Evolutionary conservation across 2,797 vertebrate genomes (phyloP).

Genomic region (Phoeniculus purpureus): DNA sequence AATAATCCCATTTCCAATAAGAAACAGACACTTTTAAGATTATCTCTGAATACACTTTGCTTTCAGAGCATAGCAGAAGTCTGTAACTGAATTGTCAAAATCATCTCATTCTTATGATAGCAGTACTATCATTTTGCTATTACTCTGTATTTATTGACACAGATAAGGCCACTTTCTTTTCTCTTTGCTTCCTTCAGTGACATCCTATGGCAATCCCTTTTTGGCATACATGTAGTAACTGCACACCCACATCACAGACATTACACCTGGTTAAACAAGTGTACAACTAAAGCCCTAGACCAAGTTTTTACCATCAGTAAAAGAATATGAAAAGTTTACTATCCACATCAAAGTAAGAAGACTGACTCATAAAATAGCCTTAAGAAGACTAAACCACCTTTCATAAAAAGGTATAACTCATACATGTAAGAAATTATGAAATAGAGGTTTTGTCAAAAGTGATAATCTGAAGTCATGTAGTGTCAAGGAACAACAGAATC

Average conservation of each 20-base stretch:
- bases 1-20: not conserved
- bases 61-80: not conserved
- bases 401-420: not conserved
- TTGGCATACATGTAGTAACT: not conserved
- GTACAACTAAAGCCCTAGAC: not conserved
- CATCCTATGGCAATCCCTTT: not conserved
- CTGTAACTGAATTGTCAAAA: not conserved
- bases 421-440: not conserved
- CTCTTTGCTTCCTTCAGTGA: not conserved
- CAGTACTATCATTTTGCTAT: not conserved
- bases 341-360: not conserved
- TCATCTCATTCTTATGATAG: not conserved
- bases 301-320: not conserved
- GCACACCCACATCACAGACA: not conserved
- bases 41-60: not conserved
- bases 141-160: not conserved
- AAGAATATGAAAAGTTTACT: not conserved
- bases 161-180: not conserved
- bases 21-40: not conserved
- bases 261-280: not conserved
- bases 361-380: not conserved
- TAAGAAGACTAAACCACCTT: not conserved
- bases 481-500: not conserved
- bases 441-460: not conserved
- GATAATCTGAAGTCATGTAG: not conserved